phyloP scores from a whole-genome alignment of 2,888 invertebrate genomes.

The Spisula subtruncata region DNA sequence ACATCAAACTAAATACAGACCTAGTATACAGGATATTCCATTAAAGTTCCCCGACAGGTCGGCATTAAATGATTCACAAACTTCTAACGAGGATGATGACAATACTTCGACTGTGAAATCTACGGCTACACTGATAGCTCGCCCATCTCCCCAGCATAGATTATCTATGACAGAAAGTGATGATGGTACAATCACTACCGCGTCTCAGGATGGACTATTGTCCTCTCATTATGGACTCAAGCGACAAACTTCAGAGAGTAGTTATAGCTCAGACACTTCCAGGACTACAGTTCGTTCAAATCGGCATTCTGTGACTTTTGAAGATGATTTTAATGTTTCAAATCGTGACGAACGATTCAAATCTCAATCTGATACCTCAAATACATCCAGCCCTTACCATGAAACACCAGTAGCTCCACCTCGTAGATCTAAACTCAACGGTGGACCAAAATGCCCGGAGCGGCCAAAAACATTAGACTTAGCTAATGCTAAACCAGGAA shows the following conservation, averaged over 20 bases:
- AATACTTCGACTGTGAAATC: slow-evolving; percentile 73
- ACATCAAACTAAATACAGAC: slow-evolving; percentile 90
- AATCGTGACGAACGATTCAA: slow-evolving; percentile 88
- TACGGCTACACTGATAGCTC: slow-evolving; percentile 75
- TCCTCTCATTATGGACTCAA: slow-evolving; percentile 77
- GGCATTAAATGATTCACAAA: slow-evolving; percentile 43
- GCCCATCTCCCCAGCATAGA: slow-evolving; percentile 74
- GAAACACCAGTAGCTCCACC: slow-evolving; percentile 76
- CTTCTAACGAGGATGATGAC: slow-evolving; percentile 51
- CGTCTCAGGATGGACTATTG: slow-evolving; percentile 75
- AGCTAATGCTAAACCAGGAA: slow-evolving; percentile 68
- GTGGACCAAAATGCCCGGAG: slow-evolving; percentile 69
- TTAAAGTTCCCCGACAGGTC: slow-evolving; percentile 81
- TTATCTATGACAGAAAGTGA: slow-evolving; percentile 81
- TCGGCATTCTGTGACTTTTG: slow-evolving; percentile 86
- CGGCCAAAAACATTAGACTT: slow-evolving; percentile 90
- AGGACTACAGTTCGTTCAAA: slow-evolving; percentile 78
- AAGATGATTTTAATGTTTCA: slow-evolving; percentile 83
- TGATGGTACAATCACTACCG: slow-evolving; percentile 76
- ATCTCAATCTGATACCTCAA: slow-evolving; percentile 93
- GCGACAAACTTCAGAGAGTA: slow-evolving; percentile 85
- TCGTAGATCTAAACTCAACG: slow-evolving; percentile 72
- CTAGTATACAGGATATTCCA: slow-evolving; percentile 84
- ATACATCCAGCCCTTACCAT: slow-evolving; percentile 83
- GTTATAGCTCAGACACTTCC: slow-evolving; percentile 83